Percentiles rank a stretch among this genome's conserved stretches.
Conservation (phyloP, 2,888 invertebrate species). For the Anagyrus pseudococci region DNA sequence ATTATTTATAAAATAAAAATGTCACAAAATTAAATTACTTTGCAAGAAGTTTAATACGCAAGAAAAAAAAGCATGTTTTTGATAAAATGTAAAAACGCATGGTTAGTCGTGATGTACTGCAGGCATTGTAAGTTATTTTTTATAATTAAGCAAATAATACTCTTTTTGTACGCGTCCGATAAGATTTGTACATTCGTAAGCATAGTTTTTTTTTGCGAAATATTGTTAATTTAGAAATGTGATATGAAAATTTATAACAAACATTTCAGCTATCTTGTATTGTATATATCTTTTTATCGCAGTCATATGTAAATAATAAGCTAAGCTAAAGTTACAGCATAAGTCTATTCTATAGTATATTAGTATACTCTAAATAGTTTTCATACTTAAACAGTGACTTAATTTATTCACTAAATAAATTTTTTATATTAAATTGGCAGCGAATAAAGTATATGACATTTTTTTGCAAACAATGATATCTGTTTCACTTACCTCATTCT, state of each 20-base stretch:
- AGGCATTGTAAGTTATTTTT: constrained; percentile 37
- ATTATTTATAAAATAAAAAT: neutral
- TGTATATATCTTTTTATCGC: too few species aligned
- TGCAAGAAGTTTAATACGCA: neutral
- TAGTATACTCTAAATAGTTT: too few species aligned
- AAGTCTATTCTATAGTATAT: too few species aligned
- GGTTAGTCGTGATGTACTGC: constrained; percentile 27
- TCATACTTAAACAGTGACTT: too few species aligned
- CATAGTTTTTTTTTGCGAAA: neutral
- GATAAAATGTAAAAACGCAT: constrained; percentile 6
- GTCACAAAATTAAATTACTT: neutral
- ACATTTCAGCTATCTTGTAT: too few species aligned
- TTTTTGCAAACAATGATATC: too few species aligned
- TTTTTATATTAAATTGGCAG: too few species aligned
- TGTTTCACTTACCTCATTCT: too few species aligned
- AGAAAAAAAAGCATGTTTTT: neutral
- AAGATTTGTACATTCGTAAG: neutral
- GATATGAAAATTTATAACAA: neutral
- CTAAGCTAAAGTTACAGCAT: too few species aligned
- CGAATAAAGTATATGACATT: too few species aligned
- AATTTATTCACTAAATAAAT: too few species aligned
- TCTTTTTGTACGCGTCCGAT: neutral
- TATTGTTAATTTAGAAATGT: neutral
- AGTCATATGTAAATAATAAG: too few species aligned
- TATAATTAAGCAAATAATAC: neutral